Base-by-base conservation (phyloP, 92 coral and sea anemone species). In the Epizoanthus illoricatus region DNA sequence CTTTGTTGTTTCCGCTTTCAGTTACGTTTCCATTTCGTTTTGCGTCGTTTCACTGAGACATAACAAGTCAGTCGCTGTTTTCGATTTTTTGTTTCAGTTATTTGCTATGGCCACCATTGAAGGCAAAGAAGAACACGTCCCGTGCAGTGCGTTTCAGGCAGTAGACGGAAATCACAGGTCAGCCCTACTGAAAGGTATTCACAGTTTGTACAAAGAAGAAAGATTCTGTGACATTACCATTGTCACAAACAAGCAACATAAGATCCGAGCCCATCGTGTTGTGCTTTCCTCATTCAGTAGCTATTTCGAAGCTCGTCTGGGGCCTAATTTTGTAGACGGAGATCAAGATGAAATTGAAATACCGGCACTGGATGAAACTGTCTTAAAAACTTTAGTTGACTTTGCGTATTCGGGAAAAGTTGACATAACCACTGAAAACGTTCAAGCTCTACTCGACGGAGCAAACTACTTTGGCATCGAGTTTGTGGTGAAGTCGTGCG, bases 221-320 rank as follows among this genome's bases (percentile, higher is more conserved):
- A 89, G 71, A 70, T 89, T 89, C 71, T 91, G 95, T 67, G 98
- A 94, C 79, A 86, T 91, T 4, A 86, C 87, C 52, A 75, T 92
- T 58, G 73, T 85, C 36, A 88, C 86, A 28, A 89, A 83, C 55
- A 43, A 79, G 49, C 86, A 90, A 10, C 91, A 85, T 17, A 86
- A 88, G 83, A 80, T 94, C 74, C 80, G 59, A 58, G 94, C 94
- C 23, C 98, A 94, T 36, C 92, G 87, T 64, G 84, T 89, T 42
- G 98, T 94, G 10, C 82, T 94, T 59, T 52, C 80, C 7, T 84
- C 96, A 15, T 87, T 90, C 54, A 92, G 97, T 63, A 76, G 69
- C 9, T 94, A 92, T 81, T 94, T 94, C 68, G 91, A 92, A 55
- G 93, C 91, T 15, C 85, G 87, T 80, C 86, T 92, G 24, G 94